These are phyloP conservation scores for Sylvia borin DNA, from an alignment of 2,797 vertebrate species.

Conservation along the genomic window DNA sequence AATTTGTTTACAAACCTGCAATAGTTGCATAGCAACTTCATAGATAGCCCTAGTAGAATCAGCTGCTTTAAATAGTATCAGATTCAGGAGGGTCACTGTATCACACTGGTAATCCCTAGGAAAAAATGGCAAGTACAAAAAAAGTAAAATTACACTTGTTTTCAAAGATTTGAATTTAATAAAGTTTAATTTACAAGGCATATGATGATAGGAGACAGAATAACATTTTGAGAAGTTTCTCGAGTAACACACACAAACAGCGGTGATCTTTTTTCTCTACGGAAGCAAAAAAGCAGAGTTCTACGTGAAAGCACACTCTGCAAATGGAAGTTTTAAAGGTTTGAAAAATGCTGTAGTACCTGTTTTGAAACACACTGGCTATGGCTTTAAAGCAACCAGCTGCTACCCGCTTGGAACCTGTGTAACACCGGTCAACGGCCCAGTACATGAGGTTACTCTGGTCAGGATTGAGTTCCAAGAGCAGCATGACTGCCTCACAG, in stretches of 20 bases:
- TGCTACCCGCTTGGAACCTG: slow-evolving; percentile 92
- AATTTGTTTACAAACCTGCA: slow-evolving; percentile 85
- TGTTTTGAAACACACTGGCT: slow-evolving; percentile 97
- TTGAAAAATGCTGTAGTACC: slow-evolving; percentile 72
- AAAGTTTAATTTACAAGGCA: background rate
- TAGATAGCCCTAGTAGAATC: slow-evolving; percentile 97
- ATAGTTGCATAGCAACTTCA: slow-evolving; percentile 97
- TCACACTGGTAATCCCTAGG: slow-evolving; percentile 98
- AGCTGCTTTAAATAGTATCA: slow-evolving; percentile 98
- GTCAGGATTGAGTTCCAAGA: slow-evolving; percentile 97
- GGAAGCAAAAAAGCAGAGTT: background rate
- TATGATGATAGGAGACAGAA: background rate
- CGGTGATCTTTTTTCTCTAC: background rate
- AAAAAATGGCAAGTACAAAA: slow-evolving; percentile 36
- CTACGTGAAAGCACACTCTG: background rate
- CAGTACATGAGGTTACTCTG: slow-evolving; percentile 99
- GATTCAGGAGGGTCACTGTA: slow-evolving; percentile 97
- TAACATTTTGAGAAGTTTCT: background rate
- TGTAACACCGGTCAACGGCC: slow-evolving; percentile 98
- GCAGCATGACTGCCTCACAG: slow-evolving; percentile 95
- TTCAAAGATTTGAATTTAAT: background rate
- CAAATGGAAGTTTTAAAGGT: background rate
- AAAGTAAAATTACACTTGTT: background rate
- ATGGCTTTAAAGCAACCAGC: slow-evolving; percentile 97
- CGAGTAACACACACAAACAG: background rate